phyloP scores from a whole-genome alignment of 2,797 vertebrate genomes.

The Ceyx erithaca region DNA sequence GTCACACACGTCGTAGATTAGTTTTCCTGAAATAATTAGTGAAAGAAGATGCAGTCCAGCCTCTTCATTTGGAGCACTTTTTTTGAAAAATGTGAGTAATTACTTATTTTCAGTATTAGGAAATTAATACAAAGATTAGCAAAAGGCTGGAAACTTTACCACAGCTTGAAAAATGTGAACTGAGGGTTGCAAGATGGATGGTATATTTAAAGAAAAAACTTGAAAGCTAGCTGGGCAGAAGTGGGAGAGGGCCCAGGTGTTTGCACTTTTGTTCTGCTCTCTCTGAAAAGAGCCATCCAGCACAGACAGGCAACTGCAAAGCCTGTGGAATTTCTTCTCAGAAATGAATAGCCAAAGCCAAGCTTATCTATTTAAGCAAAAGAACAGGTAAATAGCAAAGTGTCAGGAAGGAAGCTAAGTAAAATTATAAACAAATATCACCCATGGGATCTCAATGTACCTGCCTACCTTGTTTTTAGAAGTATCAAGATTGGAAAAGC shows the following conservation, averaged over 20 bases:
- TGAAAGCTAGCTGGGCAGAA: neutral
- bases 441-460: neutral
- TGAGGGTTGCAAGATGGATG: neutral
- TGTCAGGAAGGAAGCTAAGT: neutral
- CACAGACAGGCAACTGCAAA: neutral
- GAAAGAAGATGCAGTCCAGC: neutral
- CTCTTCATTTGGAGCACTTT: slow-evolving; percentile 32
- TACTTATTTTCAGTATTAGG: slow-evolving; percentile 38
- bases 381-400: neutral
- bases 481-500: neutral
- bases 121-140: slow-evolving; percentile 63
- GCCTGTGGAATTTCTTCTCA: neutral
- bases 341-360: neutral
- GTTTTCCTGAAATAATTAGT: slow-evolving; percentile 60
- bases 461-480: neutral
- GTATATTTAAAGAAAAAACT: neutral
- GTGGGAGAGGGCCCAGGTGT: neutral
- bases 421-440: neutral
- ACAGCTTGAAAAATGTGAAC: slow-evolving; percentile 8
- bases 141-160: slow-evolving; percentile 18
- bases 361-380: neutral
- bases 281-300: neutral
- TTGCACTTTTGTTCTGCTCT: neutral
- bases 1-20: slow-evolving; percentile 47
- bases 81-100: slow-evolving; percentile 61